Evolutionary conservation across 1,140 invertebrate species (phyloP), one percentile per base, ranked within the genome.

Genomic region (Danaus melanippus): DNA sequence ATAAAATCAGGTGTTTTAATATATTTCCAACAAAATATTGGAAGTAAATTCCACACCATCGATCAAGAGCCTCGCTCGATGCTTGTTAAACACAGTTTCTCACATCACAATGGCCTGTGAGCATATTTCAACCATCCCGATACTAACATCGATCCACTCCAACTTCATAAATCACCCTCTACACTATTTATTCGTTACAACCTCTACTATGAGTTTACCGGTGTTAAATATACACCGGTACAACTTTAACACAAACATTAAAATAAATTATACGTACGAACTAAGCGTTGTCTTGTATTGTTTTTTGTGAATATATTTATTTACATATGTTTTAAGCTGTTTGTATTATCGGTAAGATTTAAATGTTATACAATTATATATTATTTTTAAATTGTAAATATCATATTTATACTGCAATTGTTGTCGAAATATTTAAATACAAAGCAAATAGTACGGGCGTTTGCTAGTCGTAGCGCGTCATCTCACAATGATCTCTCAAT

Each of bases 51-150:
- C 66, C 56, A 58, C 65, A 57, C 70, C 76, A 85, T 85, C 82
- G 79, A 85, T 85, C 79, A 85, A 71, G 58, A 50, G 53, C 62
- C 67, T 68, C 68, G 76, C 75, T 54, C 40, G 51, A 67, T 66
- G 79, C 79, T 85, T 85, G 82, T 85, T 85, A 84, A 76, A 85
- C 79, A 83, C 77, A 72, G 80, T 84, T 83, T 82, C 79, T 84
- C 79, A 84, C 79, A 80, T 82, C 73, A 79, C 77, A 82, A 84
- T 78, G 78, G 75, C 61, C 69, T 72, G 64, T 68, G 74, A 74
- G 81, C 76, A 85, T 85, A 85, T 83, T 85, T 85, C 79, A 85
- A 66, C 67, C 69, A 73, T 76, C 74, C 75, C 73, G 77, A 80
- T 82, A 76, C 66, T 55, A 72, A 74, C 76, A 78, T 77, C 73